phyloP scores from a whole-genome alignment of 2,888 invertebrate species.

The Philhelius pedissequus region DNA sequence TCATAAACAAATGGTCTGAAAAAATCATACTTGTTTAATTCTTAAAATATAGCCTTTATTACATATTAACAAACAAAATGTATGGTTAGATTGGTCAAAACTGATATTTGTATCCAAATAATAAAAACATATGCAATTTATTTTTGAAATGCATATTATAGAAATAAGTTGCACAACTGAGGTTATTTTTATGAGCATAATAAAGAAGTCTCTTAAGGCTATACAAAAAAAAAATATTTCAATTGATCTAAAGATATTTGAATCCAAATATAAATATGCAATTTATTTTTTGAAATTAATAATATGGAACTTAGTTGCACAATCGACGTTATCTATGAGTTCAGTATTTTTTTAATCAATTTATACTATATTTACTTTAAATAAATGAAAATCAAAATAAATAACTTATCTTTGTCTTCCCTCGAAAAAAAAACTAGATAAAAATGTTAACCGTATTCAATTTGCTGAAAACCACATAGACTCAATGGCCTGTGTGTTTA shows the following conservation, averaged over 20 bases:
- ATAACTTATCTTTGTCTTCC: background rate
- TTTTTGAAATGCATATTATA: background rate
- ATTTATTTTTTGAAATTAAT: background rate
- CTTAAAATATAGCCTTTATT: slow-evolving; percentile 25
- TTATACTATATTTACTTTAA: slow-evolving; percentile 10
- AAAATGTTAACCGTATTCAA: no score
- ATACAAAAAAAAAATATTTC: no score
- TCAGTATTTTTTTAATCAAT: slow-evolving; percentile 6
- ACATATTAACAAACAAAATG: background rate
- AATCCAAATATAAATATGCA: background rate
- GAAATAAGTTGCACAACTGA: background rate
- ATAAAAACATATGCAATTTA: background rate
- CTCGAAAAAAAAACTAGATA: no score
- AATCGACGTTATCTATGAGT: background rate
- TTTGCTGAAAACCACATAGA: no score
- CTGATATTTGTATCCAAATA: background rate
- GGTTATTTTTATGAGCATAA: background rate
- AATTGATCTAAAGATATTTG: no score
- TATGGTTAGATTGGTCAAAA: background rate
- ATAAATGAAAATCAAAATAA: background rate
- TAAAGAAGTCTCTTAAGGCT: no score
- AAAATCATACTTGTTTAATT: slow-evolving; percentile 7
- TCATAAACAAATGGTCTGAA: slow-evolving; percentile 14
- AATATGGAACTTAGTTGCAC: background rate
- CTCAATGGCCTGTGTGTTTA: no score